A percentile compares a stretch with the other conserved stretches of the same genome.
Conservation (phyloP, 1,140 invertebrate species). For the Ericerus pela region DNA sequence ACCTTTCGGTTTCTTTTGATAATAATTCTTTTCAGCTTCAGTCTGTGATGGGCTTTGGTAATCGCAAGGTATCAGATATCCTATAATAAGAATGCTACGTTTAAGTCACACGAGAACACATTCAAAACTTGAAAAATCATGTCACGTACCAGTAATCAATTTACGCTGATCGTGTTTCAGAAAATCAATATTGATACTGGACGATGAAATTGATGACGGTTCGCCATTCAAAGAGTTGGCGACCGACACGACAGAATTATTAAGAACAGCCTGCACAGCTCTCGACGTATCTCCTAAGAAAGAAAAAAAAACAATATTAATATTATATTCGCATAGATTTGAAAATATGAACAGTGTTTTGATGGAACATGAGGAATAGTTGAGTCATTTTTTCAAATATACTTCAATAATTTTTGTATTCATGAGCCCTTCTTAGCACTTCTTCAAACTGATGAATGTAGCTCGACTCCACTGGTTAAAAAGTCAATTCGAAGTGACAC, state of each 20-base stretch:
- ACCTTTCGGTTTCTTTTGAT: slow-evolving; percentile 9
- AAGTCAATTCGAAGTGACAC: too few species aligned
- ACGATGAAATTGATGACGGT: not conserved
- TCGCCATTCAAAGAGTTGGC: slow-evolving; percentile 1
- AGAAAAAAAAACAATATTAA: too few species aligned
- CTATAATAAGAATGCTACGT: not conserved
- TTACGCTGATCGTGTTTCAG: slow-evolving; percentile 7
- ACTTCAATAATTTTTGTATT: too few species aligned
- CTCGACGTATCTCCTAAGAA: slow-evolving; percentile 2
- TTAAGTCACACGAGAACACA: not conserved
- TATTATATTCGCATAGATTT: too few species aligned
- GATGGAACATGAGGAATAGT: too few species aligned
- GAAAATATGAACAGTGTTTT: not conserved
- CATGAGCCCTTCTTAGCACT: too few species aligned
- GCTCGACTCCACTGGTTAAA: too few species aligned
- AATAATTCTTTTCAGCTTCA: slow-evolving; percentile 5
- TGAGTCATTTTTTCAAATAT: too few species aligned
- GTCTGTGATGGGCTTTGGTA: slow-evolving; percentile 1
- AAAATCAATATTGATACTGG: slow-evolving; percentile 2
- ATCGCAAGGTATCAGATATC: slow-evolving; percentile 5
- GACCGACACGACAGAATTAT: slow-evolving; percentile 1
- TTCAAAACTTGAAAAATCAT: not conserved
- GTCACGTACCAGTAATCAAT: not conserved
- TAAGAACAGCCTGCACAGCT: not conserved
- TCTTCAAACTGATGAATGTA: too few species aligned